Base-by-base conservation (phyloP, 2,797 vertebrate species). In the Rhadinocentrus ornatus region DNA sequence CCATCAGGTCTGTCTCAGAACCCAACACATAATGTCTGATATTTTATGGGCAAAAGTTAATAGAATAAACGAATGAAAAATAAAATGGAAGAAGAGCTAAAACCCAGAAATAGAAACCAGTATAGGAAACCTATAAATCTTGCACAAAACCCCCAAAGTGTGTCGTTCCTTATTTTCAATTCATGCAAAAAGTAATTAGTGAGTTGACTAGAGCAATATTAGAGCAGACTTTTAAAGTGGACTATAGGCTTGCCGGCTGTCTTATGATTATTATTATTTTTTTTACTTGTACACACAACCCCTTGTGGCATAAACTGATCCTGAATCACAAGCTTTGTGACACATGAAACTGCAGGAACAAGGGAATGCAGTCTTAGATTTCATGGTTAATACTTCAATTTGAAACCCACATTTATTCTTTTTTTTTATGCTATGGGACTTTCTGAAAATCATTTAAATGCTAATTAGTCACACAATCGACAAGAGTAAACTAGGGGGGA, bases 401-500 rank as follows among this genome's bases (percentile, higher is more conserved):
- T 22, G 10, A 22, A 16, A 26, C 9, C 22, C 11, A 54, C 8
- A 27, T 41, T 31, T 41, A 56, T 6, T 44, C 18, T 13, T 5
- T 41, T 16, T 41, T 44, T 44, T 2, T 54, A 13, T 53, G 29
- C n/a, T 48, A 18, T n/a, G 29, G 18, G 31, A 29, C 26, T 69
- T 62, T n/a, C 29, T 71, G 12, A 9, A 71, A 41, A 54, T 31
- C 64, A 7, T 26, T 35, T 6, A 34, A 46, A 66, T 65, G 26
- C 55, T 62, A 57, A 62, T 58, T 58, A 62, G 41, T 57, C 6
- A 52, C 12, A 62, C 27, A 39, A 13, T 26, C 55, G 12, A 53
- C 18, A 58, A 61, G 35, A n/a, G 24, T 27, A n/a, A 52, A 74
- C 62, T 60, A 61, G 32, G 32, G 46, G 46, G 39, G 15, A 58